Evolutionary conservation across 2,113 vertebrate species (phyloP), one percentile per base, ranked within the genome.

Genomic region (Grantiella picta): DNA sequence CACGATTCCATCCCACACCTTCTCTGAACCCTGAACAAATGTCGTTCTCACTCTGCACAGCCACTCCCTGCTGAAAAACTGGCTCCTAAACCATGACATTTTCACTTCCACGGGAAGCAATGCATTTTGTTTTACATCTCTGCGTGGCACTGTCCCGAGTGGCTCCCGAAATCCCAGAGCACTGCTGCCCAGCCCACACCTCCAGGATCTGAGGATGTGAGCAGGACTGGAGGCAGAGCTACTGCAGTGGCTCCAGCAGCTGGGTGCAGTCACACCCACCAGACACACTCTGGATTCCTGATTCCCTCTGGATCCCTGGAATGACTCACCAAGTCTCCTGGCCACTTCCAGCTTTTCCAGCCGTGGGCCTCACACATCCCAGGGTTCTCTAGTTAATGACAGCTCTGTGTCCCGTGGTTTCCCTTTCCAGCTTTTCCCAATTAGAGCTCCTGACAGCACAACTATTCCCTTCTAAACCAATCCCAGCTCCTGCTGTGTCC

Each of bases 141-240:
- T 24, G 56, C 38, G 4, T 12, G 79, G 88, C 88, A 50, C 23
- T 2, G 4, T 0, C 77, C 63, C 89, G 68, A 14, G 0, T 1
- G 66, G 33, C 83, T 33, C 36, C 66, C 29, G 63, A 21, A 82
- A 64, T 10, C 82, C 76, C 24, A 56, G 35, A 1, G 15, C 10
- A 5, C 31, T 23, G 1, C 7, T 59, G 49, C 53, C 31, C 8
- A 11, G 10, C 7, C 79, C 27, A 1, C 0, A 40, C 47, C 12
- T 28, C 3, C 5, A 38, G 38, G 38, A 38, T 38, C 10, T 38
- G 38, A 38, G 38, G 9, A 38, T 38, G 38, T 38, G 38, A 56
- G 16, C 86, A 69, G 73, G 25, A 52, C 5, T 36, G 1, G 5
- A 5, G 42, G 91, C 54, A 44, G 23, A 2, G 77, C 84, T 82